Base-by-base conservation (phyloP, 2,888 invertebrate genomes). In the Unio pictorum region DNA sequence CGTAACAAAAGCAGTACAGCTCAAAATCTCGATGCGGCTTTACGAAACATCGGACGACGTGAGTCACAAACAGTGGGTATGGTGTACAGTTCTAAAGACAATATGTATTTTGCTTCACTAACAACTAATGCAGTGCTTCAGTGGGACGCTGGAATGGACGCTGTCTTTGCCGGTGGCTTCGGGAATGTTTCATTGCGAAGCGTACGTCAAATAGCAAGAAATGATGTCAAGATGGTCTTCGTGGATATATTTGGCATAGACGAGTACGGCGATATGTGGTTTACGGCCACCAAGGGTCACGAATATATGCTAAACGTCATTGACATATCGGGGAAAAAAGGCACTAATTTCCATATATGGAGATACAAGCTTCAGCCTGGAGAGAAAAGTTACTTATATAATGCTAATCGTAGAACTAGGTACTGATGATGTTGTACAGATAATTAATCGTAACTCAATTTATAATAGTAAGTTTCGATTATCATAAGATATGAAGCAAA, bases 231-330 rank as follows among this genome's bases (percentile, higher is more conserved):
- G 5, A 66, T 72, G 63, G 67, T 64, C 17, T 79, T 75, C 74
- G 69, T 72, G 1, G 77, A 79, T 30, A 75, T 74, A 1, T 68
- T 79, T 45, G 70, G 67, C 4, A 73, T 74, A 55, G 74, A 77
- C 58, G 75, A 71, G 0, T 71, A 73, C 6, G 79, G 79, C 2
- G 66, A 74, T 64, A 62, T 82, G n/a, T 82, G 81, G 81, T 74
- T 81, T 63, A 73, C 76, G 15, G 74, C 81, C 7, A 81, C 80
- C 63, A 69, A 74, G 30, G 65, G 80, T 30, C 67, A 71, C 6
- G 63, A 61, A 4, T 77, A 72, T 60, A 54, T 73, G 28, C 23
- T 30, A 23, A 30, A 58, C 15, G 60, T 54, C n/a, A 66, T 68
- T 61, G 34, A 45, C 45, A 64, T 34, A 68, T 63, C 28, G 56